These are phyloP conservation scores for Cyprinodon diabolis DNA, from an alignment of 2,797 vertebrate genomes.

Conservation along the genomic window DNA sequence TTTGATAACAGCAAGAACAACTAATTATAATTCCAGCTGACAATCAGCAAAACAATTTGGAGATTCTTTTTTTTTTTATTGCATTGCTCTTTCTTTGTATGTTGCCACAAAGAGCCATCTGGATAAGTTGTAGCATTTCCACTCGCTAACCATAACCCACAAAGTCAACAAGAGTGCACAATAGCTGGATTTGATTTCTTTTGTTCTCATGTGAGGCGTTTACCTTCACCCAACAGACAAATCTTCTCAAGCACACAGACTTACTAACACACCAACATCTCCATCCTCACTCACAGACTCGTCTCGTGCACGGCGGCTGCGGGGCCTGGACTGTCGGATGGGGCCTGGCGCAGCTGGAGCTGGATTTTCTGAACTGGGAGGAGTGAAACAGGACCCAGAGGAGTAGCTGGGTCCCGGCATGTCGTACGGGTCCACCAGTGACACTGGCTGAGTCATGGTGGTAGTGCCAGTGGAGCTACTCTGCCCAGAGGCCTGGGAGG, in stretches of 20 bases:
- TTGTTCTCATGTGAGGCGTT: constrained; percentile 8
- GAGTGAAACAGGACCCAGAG: constrained; percentile 78
- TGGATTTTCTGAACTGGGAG: constrained; percentile 72
- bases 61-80: neutral
- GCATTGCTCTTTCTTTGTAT: neutral
- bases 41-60: neutral
- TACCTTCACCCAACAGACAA: constrained; percentile 52
- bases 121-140: neutral
- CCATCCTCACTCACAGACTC: constrained; percentile 91
- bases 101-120: neutral
- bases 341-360: constrained; percentile 67
- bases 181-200: neutral
- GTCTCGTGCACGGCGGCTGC: constrained; percentile 86
- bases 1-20: neutral
- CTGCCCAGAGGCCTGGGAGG: constrained; percentile 93
- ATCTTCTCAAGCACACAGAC: constrained; percentile 71
- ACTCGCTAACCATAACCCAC: neutral
- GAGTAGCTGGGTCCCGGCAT: constrained; percentile 92
- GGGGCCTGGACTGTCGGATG: constrained; percentile 81
- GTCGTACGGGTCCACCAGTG: constrained; percentile 91
- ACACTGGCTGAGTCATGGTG: constrained; percentile 80
- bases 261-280: constrained; percentile 83
- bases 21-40: neutral
- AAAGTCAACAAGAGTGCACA: neutral
- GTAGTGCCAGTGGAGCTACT: constrained; percentile 78